Evolutionary conservation across 2,888 invertebrate species (phyloP).

Genomic region (Tenodera sinensis): DNA sequence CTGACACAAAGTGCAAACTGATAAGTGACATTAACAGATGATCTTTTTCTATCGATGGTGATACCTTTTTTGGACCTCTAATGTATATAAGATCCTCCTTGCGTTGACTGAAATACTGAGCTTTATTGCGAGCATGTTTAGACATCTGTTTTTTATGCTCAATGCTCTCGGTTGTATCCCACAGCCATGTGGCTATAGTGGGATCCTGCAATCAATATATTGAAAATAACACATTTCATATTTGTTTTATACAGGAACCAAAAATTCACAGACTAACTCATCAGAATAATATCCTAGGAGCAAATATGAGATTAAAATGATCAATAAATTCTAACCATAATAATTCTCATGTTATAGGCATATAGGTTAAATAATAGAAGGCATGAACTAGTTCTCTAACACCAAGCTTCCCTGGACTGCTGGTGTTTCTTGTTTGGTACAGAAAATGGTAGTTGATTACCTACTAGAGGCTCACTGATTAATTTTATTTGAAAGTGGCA

Average conservation of each 20-base stretch:
- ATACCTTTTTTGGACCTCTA: slow-evolving; percentile 31
- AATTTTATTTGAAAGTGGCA: too few species aligned
- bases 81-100: slow-evolving; percentile 34
- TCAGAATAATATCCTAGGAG: too few species aligned
- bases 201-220: slow-evolving; percentile 43
- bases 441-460: too few species aligned
- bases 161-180: slow-evolving; percentile 42
- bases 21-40: not conserved
- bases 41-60: not conserved
- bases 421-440: too few species aligned
- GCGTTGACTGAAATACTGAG: slow-evolving; percentile 32
- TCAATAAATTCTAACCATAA: too few species aligned
- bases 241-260: not conserved
- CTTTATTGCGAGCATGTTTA: slow-evolving; percentile 34
- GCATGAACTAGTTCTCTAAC: too few species aligned
- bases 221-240: not conserved
- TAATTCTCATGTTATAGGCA: too few species aligned
- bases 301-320: too few species aligned
- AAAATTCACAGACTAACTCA: not conserved
- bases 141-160: slow-evolving; percentile 44
- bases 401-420: too few species aligned
- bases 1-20: not conserved
- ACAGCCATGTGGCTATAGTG: slow-evolving; percentile 50
- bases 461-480: too few species aligned
- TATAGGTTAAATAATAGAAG: too few species aligned